These are phyloP conservation scores for Unio delphinus DNA, from an alignment of 2,888 invertebrate species.

Conservation along the genomic window DNA sequence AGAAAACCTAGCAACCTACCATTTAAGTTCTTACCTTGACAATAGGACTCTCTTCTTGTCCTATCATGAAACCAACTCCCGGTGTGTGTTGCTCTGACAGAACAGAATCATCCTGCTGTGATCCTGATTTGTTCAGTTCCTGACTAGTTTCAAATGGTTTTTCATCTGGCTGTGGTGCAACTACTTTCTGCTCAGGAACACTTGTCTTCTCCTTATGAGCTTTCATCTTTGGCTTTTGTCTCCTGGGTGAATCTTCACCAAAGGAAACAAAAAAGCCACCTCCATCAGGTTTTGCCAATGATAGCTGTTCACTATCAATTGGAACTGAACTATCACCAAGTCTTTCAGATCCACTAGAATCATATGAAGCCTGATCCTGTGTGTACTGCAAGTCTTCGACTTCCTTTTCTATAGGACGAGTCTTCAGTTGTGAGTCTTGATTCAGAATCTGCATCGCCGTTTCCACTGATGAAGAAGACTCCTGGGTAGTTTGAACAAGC, in stretches of 20 bases:
- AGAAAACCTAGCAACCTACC: not conserved
- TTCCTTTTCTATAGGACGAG: constrained; percentile 7
- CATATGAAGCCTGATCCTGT: constrained; percentile 1
- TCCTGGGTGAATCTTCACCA: constrained; percentile 80
- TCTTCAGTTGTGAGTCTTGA: not conserved
- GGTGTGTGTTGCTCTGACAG: constrained; percentile 29
- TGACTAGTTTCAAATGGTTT: not conserved
- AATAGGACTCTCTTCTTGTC: constrained; percentile 75
- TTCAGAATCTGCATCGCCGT: too few relatives aligned
- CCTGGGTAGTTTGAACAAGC: too few relatives aligned
- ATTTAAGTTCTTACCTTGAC: constrained; percentile 26
- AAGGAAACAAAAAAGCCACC: constrained; percentile 90
- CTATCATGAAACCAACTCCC: constrained; percentile 76
- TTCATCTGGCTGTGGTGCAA: constrained; percentile 3
- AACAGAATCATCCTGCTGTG: not conserved
- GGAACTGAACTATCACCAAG: not conserved
- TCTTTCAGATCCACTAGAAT: not conserved
- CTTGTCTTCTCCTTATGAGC: not conserved
- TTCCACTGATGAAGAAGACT: too few relatives aligned
- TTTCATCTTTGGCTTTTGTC: constrained; percentile 80
- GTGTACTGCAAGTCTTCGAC: not conserved
- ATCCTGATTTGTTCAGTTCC: constrained; percentile 6
- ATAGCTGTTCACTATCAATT: not conserved
- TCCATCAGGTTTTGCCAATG: constrained; percentile 27
- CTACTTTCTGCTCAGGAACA: constrained; percentile 5